Percentiles rank a stretch among this genome's conserved stretches.
Conservation (phyloP, 2,888 invertebrate genomes). For the Hylaea fasciaria region DNA sequence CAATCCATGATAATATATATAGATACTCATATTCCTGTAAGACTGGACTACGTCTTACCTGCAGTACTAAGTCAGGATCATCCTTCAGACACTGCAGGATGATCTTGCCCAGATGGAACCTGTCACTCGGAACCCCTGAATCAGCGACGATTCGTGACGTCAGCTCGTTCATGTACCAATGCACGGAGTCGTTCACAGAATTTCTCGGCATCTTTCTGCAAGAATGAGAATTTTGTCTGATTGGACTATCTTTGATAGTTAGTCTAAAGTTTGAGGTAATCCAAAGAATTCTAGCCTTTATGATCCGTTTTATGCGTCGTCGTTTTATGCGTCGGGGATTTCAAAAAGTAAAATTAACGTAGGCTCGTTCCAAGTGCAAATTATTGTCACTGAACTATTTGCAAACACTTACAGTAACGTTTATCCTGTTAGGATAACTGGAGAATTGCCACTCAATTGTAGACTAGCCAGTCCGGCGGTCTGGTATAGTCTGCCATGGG, state of each 20-base stretch:
- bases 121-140: conserved; percentile 57
- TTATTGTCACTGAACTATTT: too few relatives aligned
- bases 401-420: neutral
- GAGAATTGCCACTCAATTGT: conserved; percentile 18
- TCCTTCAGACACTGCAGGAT: conserved; percentile 63
- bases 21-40: too few relatives aligned
- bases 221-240: neutral
- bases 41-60: conserved; percentile 44
- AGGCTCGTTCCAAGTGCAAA: too few relatives aligned
- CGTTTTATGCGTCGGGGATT: too few relatives aligned
- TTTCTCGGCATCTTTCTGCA: conserved; percentile 40
- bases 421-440: conserved; percentile 6
- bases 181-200: conserved; percentile 54
- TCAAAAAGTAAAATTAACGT: too few relatives aligned
- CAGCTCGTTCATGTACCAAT: conserved; percentile 61
- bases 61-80: conserved; percentile 57
- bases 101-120: conserved; percentile 64
- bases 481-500: conserved; percentile 3
- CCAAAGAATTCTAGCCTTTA: too few relatives aligned
- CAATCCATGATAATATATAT: too few relatives aligned
- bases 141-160: conserved; percentile 59
- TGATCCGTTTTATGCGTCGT: too few relatives aligned
- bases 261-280: too few relatives aligned
- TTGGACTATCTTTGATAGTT: too few relatives aligned
- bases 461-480: conserved; percentile 10